These are phyloP conservation scores for Siniperca obscura DNA, from an alignment of 2,797 vertebrate genomes.

Conservation along the genomic window DNA sequence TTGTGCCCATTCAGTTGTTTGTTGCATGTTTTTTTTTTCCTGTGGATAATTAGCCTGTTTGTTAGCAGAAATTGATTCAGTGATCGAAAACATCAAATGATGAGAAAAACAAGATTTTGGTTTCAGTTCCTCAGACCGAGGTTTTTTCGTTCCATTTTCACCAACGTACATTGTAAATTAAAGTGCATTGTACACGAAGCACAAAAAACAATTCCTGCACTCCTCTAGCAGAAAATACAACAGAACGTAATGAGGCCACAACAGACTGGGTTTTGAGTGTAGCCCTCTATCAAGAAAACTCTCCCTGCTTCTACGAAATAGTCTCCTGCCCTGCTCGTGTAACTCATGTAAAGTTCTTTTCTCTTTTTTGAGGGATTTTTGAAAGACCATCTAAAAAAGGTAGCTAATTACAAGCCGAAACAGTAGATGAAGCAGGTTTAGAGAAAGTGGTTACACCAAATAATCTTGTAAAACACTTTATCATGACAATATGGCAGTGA, in stretches of 20 bases:
- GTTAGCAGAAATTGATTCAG: background rate
- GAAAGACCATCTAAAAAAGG: background rate
- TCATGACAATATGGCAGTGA: background rate
- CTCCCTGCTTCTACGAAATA: background rate
- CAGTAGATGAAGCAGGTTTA: background rate
- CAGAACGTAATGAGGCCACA: background rate
- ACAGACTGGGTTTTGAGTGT: background rate
- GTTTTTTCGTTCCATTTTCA: background rate
- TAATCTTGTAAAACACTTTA: background rate
- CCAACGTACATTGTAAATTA: background rate
- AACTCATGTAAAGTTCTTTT: background rate
- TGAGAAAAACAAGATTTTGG: background rate
- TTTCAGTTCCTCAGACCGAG: background rate
- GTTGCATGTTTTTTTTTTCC: background rate
- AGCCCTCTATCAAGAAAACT: background rate
- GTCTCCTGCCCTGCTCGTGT: background rate
- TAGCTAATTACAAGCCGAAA: background rate
- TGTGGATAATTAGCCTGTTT: background rate
- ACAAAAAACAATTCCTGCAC: background rate
- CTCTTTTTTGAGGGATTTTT: background rate
- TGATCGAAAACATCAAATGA: background rate
- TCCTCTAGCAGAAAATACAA: background rate
- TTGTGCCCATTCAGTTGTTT: background rate
- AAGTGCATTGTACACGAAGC: background rate
- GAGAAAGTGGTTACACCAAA: background rate